Base-by-base conservation (phyloP, 2,113 vertebrate genomes). In the Callospermophilus lateralis region DNA sequence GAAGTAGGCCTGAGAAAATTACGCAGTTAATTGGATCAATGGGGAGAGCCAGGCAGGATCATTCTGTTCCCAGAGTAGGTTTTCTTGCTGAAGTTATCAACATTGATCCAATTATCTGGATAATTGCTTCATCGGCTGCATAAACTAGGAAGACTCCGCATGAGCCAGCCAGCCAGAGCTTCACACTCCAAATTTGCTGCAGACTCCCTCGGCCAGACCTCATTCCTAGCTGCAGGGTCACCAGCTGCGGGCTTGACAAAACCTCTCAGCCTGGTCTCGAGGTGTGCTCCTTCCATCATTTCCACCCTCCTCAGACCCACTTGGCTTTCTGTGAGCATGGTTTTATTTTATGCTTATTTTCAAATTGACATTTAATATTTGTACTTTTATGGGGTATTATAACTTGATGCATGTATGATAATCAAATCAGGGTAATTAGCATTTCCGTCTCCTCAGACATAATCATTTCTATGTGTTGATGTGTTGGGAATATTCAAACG, bases 71-170 rank as follows among this genome's bases (percentile, higher is more conserved):
- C 92, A 92, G 86, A 97, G 92, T 48, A 72, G 86, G 94, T 76
- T 97, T 96, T 94, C 89, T 95, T 97, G 95, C 90, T 97, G 79
- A 95, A 95, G 39, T 95, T 95, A 92, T 92, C 97, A 93, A 55
- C 95, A 97, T 96, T 68, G 95, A 97, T 98, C 97, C 92, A 92
- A 70, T 97, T 97, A 96, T 97, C 94, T 95, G 95, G 94, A 90
- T 96, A 97, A 97, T 85, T 96, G 93, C 94, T 92, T 97, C 80
- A 80, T 95, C 87, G 77, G 30, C 92, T 77, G 84, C 65, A 70
- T 90, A 93, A 96, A 73, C 90, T 67, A 55, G 92, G 67, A 84
- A 83, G 86, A 55, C 85, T 85, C 84, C 77, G 28, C 61, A 19
- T 39, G 67, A 87, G 37, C n/a, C 51, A 28, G 37, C n/a, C 45